Evolutionary conservation across 2,888 invertebrate species (phyloP), one percentile per base, ranked within the genome.

Genomic region (Gymnoscelis rufifasciata): DNA sequence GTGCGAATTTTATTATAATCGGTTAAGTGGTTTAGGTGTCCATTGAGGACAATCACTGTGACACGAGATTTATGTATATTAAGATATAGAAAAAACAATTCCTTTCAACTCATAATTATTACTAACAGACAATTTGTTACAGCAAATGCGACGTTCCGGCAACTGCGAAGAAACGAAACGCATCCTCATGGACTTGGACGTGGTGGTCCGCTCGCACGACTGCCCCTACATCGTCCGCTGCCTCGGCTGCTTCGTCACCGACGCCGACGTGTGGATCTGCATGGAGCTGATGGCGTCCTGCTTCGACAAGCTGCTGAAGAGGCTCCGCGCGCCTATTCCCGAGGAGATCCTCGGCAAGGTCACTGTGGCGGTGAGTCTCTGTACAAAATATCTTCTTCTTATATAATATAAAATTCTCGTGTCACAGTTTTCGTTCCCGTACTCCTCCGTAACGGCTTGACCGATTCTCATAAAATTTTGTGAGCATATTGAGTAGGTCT

Each of bases 211-310:
- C 60, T 98, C 98, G 13, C 96, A 97, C 69, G 97, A 97, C 82
- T 99, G 98, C 83, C 95, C 95, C 27, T 98, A 95, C 86, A 99
- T 99, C 63, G 99, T 99, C 62, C 93, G 97, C 75, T 99, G 98
- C 79, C 91, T 97, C 68, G 99, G 99, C 30, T 98, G 97, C 87
- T 98, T 99, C 84, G 97, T 99, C 43, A 97, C 97, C 0, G 96
- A 97, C 74, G 94, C 96, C 0, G 98, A 99, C 79, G 98, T 99
- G 0, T 99, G 99, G 97, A 99, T 99, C 73, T 99, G 99, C 78
- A 99, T 99, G 99, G 99, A 99, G 87, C 90, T 99, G 59, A 99
- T 99, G 99, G 94, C 97, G 8, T 97, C 98, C 12, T 99, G 99
- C 86, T 95, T 99, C 74, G 99, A 99, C 79, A 99, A 99, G 88